A percentile compares a stretch with the other conserved stretches of the same genome.
These are phyloP conservation scores for Mactromeris polynyma DNA, from an alignment of 2,888 invertebrate genomes.

Conservation along the genomic window DNA sequence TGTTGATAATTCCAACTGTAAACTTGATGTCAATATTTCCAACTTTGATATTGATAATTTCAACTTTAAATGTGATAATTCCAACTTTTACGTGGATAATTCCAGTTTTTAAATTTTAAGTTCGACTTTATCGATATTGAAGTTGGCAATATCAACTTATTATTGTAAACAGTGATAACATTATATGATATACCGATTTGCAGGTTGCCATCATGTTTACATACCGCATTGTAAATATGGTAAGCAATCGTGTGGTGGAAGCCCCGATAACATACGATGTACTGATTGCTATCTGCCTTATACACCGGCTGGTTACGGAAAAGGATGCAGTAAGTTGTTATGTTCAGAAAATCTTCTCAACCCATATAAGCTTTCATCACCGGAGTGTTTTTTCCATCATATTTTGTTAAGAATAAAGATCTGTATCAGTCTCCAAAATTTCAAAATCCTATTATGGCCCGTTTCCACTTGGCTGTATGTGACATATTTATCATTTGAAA, in stretches of 20 bases:
- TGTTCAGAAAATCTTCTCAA: too few relatives aligned
- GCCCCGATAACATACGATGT: conserved; percentile 32
- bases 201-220: conserved; percentile 25
- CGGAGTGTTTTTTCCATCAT: too few relatives aligned
- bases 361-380: too few relatives aligned
- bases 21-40: not conserved
- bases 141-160: too few relatives aligned
- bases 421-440: too few relatives aligned
- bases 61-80: not conserved
- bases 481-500: too few relatives aligned
- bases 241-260: conserved; percentile 31
- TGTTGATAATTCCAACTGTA: not conserved
- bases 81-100: not conserved
- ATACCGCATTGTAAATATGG: conserved; percentile 23
- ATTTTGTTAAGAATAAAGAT: too few relatives aligned
- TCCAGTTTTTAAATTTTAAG: not conserved
- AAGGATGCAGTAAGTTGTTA: conserved; percentile 30
- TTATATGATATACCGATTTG: not conserved
- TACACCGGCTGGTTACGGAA: conserved; percentile 25
- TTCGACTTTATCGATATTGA: not conserved
- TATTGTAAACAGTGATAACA: not conserved
- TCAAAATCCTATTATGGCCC: too few relatives aligned
- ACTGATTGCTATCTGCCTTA: conserved; percentile 27
- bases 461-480: too few relatives aligned
- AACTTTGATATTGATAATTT: too few relatives aligned